Percentiles rank a stretch among this genome's conserved stretches.
phyloP scores from a whole-genome alignment of 2,888 invertebrate species.

The Meteorus cinctellus region DNA sequence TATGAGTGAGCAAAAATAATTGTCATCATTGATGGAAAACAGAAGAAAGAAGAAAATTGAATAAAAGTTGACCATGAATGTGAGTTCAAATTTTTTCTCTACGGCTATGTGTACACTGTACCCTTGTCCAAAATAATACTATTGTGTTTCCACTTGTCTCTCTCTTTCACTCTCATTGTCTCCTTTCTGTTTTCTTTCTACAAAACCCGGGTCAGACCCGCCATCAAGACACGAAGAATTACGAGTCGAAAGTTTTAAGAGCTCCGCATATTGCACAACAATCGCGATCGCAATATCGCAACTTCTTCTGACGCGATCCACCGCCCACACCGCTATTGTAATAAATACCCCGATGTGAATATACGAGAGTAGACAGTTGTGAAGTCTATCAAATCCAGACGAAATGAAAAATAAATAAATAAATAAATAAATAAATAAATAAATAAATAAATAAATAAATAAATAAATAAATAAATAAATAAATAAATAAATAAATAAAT shows the following conservation, averaged over 20 bases:
- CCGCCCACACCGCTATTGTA: conserved; percentile 38
- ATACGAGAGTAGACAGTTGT: conserved; percentile 3
- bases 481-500: background rate
- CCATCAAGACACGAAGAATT: background rate
- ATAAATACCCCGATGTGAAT: background rate
- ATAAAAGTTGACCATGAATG: background rate
- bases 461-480: background rate
- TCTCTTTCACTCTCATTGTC: background rate
- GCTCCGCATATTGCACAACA: conserved; percentile 63
- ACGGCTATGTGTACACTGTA: no score
- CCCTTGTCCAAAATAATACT: no score
- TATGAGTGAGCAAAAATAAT: background rate
- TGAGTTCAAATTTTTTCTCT: background rate
- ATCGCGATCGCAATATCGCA: conserved; percentile 63
- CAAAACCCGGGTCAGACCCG: background rate
- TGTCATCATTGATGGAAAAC: background rate
- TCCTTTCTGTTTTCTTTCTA: background rate
- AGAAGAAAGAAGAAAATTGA: background rate
- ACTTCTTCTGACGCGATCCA: conserved; percentile 56
- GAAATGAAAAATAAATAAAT: background rate
- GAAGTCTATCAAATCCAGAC: background rate
- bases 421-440: no score
- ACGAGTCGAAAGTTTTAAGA: conserved; percentile 65
- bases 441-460: background rate
- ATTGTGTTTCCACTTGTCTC: no score